These are phyloP conservation scores for Neotoxoptera formosana DNA, from an alignment of 1,140 invertebrate species.

Conservation along the genomic window DNA sequence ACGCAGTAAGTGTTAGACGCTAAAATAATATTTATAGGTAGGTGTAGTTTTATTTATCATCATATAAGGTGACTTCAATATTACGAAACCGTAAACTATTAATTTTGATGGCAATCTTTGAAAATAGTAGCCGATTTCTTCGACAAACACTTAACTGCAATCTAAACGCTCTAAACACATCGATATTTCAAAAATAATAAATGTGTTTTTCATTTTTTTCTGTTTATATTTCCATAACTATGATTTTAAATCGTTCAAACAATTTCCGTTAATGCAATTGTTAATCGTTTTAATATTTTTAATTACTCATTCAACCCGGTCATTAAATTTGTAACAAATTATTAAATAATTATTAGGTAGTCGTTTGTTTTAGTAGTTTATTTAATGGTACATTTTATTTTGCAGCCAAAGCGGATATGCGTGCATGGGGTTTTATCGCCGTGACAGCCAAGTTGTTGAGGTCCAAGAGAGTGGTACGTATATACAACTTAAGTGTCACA, in stretches of 20 bases:
- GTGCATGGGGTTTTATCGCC: conserved; percentile 70
- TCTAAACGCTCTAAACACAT: neutral
- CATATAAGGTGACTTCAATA: neutral
- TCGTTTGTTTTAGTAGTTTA: neutral
- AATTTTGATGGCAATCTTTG: no score
- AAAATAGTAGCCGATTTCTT: no score
- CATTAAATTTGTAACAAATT: neutral
- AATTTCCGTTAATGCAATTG: neutral
- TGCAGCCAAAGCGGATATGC: conserved; percentile 71
- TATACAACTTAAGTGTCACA: conserved; percentile 27
- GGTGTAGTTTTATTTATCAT: no score
- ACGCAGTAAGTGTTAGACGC: neutral
- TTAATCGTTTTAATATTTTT: neutral
- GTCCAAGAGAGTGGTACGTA: conserved; percentile 67
- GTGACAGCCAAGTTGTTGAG: conserved; percentile 70
- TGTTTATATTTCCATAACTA: neutral
- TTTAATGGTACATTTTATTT: conserved; percentile 60
- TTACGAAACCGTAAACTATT: neutral
- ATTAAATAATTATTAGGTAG: neutral
- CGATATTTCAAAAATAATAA: neutral
- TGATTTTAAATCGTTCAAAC: neutral
- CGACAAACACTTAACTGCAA: no score
- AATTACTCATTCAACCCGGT: neutral
- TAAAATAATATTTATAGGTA: neutral
- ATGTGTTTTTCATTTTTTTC: neutral